Evolutionary conservation across 1,140 invertebrate genomes (phyloP).

Genomic region (Planococcus citri): DNA sequence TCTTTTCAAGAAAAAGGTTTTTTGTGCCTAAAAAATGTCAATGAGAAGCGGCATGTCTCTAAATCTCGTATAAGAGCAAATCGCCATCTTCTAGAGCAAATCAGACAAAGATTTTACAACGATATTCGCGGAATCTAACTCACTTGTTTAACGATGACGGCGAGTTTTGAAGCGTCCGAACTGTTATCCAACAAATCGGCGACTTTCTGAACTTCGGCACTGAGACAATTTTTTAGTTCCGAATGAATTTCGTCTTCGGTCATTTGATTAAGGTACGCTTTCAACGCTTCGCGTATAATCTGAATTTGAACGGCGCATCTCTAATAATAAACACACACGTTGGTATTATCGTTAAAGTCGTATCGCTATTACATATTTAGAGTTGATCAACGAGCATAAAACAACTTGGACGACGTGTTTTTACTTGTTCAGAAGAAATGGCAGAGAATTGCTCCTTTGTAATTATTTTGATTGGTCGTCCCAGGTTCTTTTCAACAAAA

Average conservation of each 20-base stretch:
- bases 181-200: constrained; percentile 28
- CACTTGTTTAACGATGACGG: constrained; percentile 28
- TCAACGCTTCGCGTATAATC: constrained; percentile 27
- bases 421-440: constrained; percentile 25
- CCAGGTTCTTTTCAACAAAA: constrained; percentile 23
- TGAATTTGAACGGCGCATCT: constrained; percentile 27
- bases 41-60: too few species aligned
- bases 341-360: too few species aligned
- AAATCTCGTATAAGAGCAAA: too few species aligned
- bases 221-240: constrained; percentile 28
- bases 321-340: constrained; percentile 24
- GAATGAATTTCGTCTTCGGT: constrained; percentile 27
- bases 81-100: too few species aligned
- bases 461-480: constrained; percentile 25
- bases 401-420: neutral
- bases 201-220: constrained; percentile 26
- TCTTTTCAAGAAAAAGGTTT: too few species aligned
- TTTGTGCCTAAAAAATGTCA: too few species aligned
- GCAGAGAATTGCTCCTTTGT: constrained; percentile 26
- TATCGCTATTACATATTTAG: neutral
- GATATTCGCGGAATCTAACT: neutral
- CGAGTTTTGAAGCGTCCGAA: constrained; percentile 25
- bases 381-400: neutral
- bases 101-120: too few species aligned
- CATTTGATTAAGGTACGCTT: constrained; percentile 28